Conservation (phyloP, 2,797 vertebrate genomes). For the Sebastes trivittatus region DNA sequence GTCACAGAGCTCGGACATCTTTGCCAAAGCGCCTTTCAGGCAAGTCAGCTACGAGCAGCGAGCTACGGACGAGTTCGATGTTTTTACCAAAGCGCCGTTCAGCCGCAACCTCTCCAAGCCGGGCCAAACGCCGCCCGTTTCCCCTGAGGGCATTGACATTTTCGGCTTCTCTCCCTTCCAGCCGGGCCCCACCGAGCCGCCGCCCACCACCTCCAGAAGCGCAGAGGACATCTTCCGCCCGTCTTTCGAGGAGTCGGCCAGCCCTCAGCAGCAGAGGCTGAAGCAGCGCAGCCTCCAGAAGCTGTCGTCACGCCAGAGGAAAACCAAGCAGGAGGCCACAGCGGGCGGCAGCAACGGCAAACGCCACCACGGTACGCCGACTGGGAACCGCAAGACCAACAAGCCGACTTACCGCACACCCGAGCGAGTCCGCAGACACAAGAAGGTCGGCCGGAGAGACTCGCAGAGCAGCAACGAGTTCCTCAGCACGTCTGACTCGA, state of each 20-base stretch:
- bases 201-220: constrained; percentile 71
- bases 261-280: constrained; percentile 87
- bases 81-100: constrained; percentile 97
- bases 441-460: constrained; percentile 90
- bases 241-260: constrained; percentile 85
- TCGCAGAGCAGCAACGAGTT: constrained; percentile 98
- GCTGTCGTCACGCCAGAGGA: constrained; percentile 90
- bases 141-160: constrained; percentile 84
- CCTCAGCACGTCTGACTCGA: constrained; percentile 92
- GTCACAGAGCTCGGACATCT: constrained; percentile 66
- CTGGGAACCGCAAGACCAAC: constrained; percentile 82
- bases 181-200: constrained; percentile 67
- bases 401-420: constrained; percentile 93
- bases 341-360: constrained; percentile 86
- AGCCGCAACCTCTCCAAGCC: constrained; percentile 84
- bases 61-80: constrained; percentile 87
- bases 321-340: constrained; percentile 87
- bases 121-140: constrained; percentile 77
- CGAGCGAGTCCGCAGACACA: constrained; percentile 89
- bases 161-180: constrained; percentile 94
- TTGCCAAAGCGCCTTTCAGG: constrained; percentile 80
- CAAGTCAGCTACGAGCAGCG: constrained; percentile 72
- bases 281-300: constrained; percentile 94
- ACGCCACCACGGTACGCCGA: constrained; percentile 92
- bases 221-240: constrained; percentile 88